phyloP scores from a whole-genome alignment of 2,797 vertebrate species.

The Sebastes diaconus region DNA sequence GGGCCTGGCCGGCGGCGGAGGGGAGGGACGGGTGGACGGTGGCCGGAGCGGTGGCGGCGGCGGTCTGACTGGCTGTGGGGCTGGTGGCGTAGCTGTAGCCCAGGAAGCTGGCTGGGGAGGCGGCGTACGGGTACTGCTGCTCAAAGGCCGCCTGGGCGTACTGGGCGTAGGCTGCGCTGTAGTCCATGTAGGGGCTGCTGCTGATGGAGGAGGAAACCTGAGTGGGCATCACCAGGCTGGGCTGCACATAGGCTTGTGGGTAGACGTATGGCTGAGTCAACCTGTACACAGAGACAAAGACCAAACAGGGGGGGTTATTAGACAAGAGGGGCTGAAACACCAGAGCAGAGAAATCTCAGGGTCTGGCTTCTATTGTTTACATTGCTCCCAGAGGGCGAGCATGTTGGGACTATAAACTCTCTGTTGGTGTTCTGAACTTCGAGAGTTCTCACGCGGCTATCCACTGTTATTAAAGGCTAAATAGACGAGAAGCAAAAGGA shows the following conservation, averaged over 20 bases:
- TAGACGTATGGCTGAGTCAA: constrained; percentile 91
- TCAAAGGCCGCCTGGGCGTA: constrained; percentile 91
- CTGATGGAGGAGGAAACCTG: constrained; percentile 87
- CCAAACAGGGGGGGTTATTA: constrained; percentile 12
- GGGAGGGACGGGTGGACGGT: constrained; percentile 81
- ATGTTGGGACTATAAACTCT: constrained; percentile 40
- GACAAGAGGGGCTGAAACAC: not conserved
- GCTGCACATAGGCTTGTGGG: constrained; percentile 91
- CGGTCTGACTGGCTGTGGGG: constrained; percentile 65
- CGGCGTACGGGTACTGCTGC: constrained; percentile 91
- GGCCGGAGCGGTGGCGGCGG: constrained; percentile 75
- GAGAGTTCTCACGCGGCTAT: constrained; percentile 5
- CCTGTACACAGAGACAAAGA: constrained; percentile 78
- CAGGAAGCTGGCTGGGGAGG: constrained; percentile 87
- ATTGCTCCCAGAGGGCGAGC: constrained; percentile 17
- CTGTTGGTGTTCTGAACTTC: constrained; percentile 26
- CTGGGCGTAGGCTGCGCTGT: constrained; percentile 88
- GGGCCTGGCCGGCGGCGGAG: constrained; percentile 68
- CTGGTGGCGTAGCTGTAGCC: constrained; percentile 87
- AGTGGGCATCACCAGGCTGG: constrained; percentile 91
- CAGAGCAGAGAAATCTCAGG: constrained; percentile 17
- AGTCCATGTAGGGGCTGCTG: constrained; percentile 90
- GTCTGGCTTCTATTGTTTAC: constrained; percentile 57
- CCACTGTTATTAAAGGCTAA: constrained; percentile 30
- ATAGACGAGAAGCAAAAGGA: constrained; percentile 16